Evolutionary conservation across 2,888 invertebrate species (phyloP).

Genomic region (Chromoteleia sp.): DNA sequence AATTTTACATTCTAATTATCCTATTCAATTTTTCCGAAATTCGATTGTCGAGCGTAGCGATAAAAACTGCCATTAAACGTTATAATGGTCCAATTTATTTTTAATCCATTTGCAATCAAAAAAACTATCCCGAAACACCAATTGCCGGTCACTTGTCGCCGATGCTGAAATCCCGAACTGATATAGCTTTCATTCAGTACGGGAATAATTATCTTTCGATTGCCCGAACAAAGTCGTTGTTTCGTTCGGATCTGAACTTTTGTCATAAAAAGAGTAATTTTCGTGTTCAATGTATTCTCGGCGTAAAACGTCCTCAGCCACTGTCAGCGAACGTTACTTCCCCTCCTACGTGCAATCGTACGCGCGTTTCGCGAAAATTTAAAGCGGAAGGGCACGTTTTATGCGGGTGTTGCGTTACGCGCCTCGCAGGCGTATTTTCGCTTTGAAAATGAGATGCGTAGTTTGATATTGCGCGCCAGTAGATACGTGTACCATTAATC

Average conservation of each 20-base stretch:
- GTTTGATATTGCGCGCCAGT: constrained; percentile 30
- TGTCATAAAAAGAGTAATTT: constrained; percentile 22
- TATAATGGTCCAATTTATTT: background rate
- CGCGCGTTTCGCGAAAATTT: constrained; percentile 51
- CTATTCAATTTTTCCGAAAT: background rate
- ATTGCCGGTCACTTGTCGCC: background rate
- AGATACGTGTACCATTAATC: constrained; percentile 50
- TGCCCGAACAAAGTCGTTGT: background rate
- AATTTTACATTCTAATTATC: background rate
- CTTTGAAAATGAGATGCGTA: constrained; percentile 43
- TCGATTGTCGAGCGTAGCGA: background rate
- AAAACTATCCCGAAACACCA: background rate
- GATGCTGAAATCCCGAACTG: background rate
- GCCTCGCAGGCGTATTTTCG: constrained; percentile 31
- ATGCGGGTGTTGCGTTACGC: constrained; percentile 61
- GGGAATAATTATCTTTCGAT: constrained; percentile 1
- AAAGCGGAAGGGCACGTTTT: constrained; percentile 54
- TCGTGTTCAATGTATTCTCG: constrained; percentile 7
- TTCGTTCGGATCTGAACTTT: background rate
- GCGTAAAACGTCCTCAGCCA: constrained; percentile 6
- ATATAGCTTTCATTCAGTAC: background rate
- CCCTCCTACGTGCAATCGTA: constrained; percentile 27
- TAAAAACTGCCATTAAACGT: background rate
- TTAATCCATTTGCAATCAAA: background rate
- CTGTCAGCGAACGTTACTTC: constrained; percentile 30